phyloP scores from a whole-genome alignment of 2,888 invertebrate species.

The Agonopterix arenella region DNA sequence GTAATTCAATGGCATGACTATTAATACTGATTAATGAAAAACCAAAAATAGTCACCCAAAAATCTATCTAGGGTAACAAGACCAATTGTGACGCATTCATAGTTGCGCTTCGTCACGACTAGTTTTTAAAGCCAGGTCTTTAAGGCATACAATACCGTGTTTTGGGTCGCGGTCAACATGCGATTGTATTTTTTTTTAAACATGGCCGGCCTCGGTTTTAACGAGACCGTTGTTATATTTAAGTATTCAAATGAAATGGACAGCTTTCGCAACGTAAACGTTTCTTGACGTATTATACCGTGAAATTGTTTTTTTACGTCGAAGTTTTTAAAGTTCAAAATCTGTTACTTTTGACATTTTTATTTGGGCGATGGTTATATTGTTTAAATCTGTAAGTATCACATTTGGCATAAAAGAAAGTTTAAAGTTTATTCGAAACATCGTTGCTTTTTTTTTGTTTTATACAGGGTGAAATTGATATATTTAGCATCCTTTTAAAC shows the following conservation, averaged over 20 bases:
- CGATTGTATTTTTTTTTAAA: slow-evolving; percentile 41
- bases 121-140: neutral
- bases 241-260: slow-evolving; percentile 24
- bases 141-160: slow-evolving; percentile 10
- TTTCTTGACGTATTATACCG: slow-evolving; percentile 16
- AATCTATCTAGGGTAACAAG: slow-evolving; percentile 15
- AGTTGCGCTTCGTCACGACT: slow-evolving; percentile 16
- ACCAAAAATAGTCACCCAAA: slow-evolving; percentile 2
- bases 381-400: too few relatives aligned
- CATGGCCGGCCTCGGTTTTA: slow-evolving; percentile 38
- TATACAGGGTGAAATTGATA: too few relatives aligned
- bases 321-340: too few relatives aligned
- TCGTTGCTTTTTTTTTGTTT: too few relatives aligned
- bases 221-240: slow-evolving; percentile 37
- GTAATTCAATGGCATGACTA: too few relatives aligned
- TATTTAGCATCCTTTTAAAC: too few relatives aligned
- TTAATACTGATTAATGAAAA: slow-evolving; percentile 1
- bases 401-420: too few relatives aligned
- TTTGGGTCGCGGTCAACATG: slow-evolving; percentile 51
- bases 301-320: slow-evolving; percentile 15
- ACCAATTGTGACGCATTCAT: slow-evolving; percentile 12
- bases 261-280: slow-evolving; percentile 25
- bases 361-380: too few relatives aligned
- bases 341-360: too few relatives aligned
- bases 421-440: too few relatives aligned